These are phyloP conservation scores for Onychomys arenicola DNA, from an alignment of 2,797 vertebrate species.

Conservation along the genomic window DNA sequence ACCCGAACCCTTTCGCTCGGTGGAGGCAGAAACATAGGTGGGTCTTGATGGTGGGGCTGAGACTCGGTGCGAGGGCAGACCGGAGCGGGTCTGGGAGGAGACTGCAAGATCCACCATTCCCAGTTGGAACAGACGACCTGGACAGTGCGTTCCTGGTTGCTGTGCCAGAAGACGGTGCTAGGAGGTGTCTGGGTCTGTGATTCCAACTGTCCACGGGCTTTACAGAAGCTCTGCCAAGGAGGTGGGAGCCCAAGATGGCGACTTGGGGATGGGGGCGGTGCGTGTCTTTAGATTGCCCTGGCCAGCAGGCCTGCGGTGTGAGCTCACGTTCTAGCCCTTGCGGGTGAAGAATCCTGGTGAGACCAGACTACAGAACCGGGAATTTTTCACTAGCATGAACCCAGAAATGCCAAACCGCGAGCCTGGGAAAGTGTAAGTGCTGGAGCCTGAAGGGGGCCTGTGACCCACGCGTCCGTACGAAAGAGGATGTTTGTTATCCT, in stretches of 20 bases:
- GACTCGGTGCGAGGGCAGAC: neutral
- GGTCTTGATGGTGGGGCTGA: neutral
- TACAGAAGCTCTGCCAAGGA: neutral
- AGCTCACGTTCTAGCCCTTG: neutral
- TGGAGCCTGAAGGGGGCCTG: neutral
- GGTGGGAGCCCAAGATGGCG: neutral
- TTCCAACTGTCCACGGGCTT: neutral
- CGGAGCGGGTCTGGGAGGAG: neutral
- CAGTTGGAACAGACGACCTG: neutral
- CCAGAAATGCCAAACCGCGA: neutral
- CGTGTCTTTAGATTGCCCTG: neutral
- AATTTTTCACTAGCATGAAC: neutral
- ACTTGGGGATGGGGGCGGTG: neutral
- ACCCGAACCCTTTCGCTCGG: neutral
- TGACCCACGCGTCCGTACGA: neutral
- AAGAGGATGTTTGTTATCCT: neutral
- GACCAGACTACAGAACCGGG: neutral
- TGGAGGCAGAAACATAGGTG: neutral
- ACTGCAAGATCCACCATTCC: neutral
- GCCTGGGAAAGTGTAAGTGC: neutral
- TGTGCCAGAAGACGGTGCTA: neutral
- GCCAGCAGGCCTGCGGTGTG: neutral
- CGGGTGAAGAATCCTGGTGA: neutral
- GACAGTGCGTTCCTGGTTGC: neutral
- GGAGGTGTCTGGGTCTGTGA: neutral